Evolutionary conservation across 1,140 invertebrate species (phyloP), one percentile per base, ranked within the genome.

Genomic region (Colletes gigas): DNA sequence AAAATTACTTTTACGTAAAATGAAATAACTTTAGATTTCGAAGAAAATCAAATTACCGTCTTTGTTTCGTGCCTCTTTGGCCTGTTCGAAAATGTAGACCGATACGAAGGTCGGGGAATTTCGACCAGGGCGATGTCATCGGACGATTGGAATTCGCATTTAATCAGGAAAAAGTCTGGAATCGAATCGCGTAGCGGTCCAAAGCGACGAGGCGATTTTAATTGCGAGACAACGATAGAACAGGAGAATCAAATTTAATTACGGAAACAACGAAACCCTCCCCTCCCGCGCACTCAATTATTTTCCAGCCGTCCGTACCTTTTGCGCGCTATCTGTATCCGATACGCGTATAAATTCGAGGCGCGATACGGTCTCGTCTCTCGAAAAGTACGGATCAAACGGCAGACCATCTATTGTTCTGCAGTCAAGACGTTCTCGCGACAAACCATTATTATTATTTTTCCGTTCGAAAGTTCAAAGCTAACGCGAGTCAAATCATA

Each of bases 211-310:
- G 6, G 12, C 1, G 41, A 15, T 19, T 76, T 76, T 76, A 66
- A 76, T 76, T 55, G 17, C 7, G n/a, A 30, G n/a, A 65, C 55
- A 47, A 47, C 50, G 19, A 14, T 3, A 39, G 21, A 47, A 39
- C 14, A 30, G 55, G 54, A 52, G 44, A 15, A 10, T 47, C 50
- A n/a, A 55, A 78, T 78, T 78, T 72, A 78, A 78, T 78, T 63
- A 78, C 47, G 68, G 30, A 44, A 10, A 67, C n/a, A 72, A 65
- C 68, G 77, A 55, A 44, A 72, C 15, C n/a, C 60, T 19, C 10
- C 50, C 30, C 30, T 30, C 30, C 30, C 30, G 52, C 59, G 68
- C 50, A 21, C 9, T 72, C 63, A 62, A 65, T 78, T 70, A 65
- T 54, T 70, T 71, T 55, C 69, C 69, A 21, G 8, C 10, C 21